phyloP scores from a whole-genome alignment of 2,797 vertebrate species.

The Huso huso region DNA sequence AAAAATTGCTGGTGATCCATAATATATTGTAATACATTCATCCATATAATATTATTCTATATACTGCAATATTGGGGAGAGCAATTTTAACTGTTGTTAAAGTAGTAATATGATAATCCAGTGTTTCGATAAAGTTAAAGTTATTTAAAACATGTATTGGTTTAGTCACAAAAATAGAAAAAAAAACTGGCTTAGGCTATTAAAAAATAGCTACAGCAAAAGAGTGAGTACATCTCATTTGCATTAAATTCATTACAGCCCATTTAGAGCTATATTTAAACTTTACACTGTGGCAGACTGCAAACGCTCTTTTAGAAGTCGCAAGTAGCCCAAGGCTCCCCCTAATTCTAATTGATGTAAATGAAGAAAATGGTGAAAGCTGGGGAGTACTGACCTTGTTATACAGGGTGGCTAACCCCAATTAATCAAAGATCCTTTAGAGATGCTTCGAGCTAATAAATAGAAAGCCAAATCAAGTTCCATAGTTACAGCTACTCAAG shows the following conservation, averaged over 20 bases:
- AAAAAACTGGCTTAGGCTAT: too few species aligned
- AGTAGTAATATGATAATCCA: too few species aligned
- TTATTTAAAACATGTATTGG: conserved; percentile 38
- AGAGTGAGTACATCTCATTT: conserved; percentile 63
- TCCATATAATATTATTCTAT: too few species aligned
- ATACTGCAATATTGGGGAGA: too few species aligned
- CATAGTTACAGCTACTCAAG: conserved; percentile 46
- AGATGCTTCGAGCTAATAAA: conserved; percentile 83
- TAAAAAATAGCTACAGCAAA: conserved; percentile 26
- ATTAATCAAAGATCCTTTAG: conserved; percentile 85
- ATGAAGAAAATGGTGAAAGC: conserved; percentile 70
- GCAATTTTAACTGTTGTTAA: too few species aligned
- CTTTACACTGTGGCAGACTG: conserved; percentile 49
- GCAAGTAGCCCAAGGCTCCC: conserved; percentile 51
- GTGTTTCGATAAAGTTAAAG: not conserved
- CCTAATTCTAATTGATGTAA: conserved; percentile 87
- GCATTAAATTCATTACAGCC: conserved; percentile 73
- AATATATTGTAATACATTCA: too few species aligned
- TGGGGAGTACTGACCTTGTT: conserved; percentile 80
- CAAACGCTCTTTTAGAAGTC: conserved; percentile 50
- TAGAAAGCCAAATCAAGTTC: conserved; percentile 49
- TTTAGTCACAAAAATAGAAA: conserved; percentile 15
- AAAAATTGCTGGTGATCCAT: too few species aligned
- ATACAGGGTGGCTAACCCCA: conserved; percentile 78
- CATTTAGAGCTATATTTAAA: conserved; percentile 64